These are phyloP conservation scores for Abrostola triplasia DNA, from an alignment of 2,888 invertebrate species.

Conservation along the genomic window DNA sequence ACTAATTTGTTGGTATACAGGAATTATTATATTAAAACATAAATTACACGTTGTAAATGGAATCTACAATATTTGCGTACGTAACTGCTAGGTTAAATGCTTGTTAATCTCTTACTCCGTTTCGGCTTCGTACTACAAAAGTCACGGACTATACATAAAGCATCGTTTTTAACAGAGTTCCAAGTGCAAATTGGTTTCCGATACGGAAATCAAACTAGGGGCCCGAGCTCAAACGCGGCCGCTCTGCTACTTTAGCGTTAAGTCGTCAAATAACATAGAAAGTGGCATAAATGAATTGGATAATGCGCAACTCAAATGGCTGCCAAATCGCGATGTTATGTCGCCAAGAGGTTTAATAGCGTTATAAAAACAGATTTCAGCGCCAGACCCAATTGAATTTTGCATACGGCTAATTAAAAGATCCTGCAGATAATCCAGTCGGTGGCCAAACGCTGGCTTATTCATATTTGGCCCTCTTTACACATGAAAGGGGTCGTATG, in stretches of 20 bases:
- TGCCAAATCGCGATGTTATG: constrained; percentile 51
- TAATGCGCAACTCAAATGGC: constrained; percentile 52
- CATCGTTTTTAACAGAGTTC: too few relatives aligned
- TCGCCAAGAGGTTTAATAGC: constrained; percentile 51
- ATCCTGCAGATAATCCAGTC: constrained; percentile 33
- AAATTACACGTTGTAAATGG: too few relatives aligned
- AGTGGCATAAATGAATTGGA: constrained; percentile 35
- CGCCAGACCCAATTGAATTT: constrained; percentile 49
- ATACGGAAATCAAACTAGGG: too few relatives aligned
- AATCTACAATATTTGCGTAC: too few relatives aligned
- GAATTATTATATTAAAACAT: too few relatives aligned
- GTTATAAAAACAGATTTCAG: constrained; percentile 46
- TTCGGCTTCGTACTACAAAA: too few relatives aligned
- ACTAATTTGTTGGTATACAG: too few relatives aligned
- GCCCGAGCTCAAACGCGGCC: neutral
- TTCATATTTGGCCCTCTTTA: constrained; percentile 40
- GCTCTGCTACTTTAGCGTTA: neutral
- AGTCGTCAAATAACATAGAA: constrained; percentile 18
- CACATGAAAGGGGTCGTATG: constrained; percentile 42
- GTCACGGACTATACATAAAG: too few relatives aligned
- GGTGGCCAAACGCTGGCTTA: constrained; percentile 39
- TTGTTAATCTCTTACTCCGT: too few relatives aligned
- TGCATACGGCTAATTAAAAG: constrained; percentile 52
- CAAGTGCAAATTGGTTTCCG: too few relatives aligned
- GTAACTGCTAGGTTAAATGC: too few relatives aligned